Evolutionary conservation across 2,797 vertebrate species (phyloP), one percentile per base, ranked within the genome.

Genomic region (Poecilia wingei): DNA sequence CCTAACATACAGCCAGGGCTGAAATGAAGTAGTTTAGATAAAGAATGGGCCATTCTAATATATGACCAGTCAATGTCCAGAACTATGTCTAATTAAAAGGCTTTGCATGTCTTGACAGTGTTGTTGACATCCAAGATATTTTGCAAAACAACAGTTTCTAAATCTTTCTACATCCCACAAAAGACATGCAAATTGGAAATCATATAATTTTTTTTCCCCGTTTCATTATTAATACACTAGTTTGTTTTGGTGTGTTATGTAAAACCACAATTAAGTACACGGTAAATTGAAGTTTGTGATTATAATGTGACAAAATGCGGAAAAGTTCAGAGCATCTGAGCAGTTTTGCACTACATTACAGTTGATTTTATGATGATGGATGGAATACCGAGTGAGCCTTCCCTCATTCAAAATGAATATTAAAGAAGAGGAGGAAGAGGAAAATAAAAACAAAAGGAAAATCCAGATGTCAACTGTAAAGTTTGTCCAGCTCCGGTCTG

Each of bases 391-490:
- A 87, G 87, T 75, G 87, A 94, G 90, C 95, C 91, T 91, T 90
- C 79, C 87, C 88, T 94, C 92, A 91, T 91, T 95, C 89, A 94
- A 59, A 22, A 0, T 10, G 1, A 7, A 78, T 68, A 41, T 81
- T 72, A 53, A 75, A 28, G 64, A 85, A 64, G 83, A 83, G 41
- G 75, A 87, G 41, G 84, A 86, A 78, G 90, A 86, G 78, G 80
- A 92, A 88, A 85, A 86, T 76, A 89, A 90, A 88, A 83, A 79
- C 66, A 74, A 87, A 94, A 93, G 95, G 92, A 93, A 94, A 95
- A 95, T 95, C 95, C 95, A 96, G 96, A 96, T 96, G 95, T 96
- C 93, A 95, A 95, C 94, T 94, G 93, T 95, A 95, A 96, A 95
- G 93, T 94, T 92, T 91, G 93, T 95, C 84, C 94, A 95, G 94